Base-by-base conservation (phyloP, 2,888 invertebrate genomes). In the Stenichneumon culpator region DNA sequence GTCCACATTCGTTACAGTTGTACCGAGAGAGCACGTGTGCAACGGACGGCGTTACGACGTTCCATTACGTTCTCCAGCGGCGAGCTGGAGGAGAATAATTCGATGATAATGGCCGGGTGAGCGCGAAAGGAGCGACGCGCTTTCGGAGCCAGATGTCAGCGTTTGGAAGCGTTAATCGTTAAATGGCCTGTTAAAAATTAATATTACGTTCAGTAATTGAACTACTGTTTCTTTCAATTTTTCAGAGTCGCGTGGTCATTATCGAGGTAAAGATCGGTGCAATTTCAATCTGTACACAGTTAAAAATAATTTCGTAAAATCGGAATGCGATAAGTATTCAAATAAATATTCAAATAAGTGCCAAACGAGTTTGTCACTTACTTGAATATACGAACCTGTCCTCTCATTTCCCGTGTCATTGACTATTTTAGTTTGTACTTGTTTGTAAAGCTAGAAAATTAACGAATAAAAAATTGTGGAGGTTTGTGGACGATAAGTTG, bases 1-100 rank as follows among this genome's bases (percentile, higher is more conserved):
- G 77, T 77, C 63, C 70, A 70, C 60, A 63, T 75, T 70, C 39
- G 75, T 63, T 70, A 70, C 28, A 44, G 11, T 54, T 68, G 60
- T 28, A 60, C 60, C 44, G 44, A 0, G 28, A n/a, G 67, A 52
- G 77, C 67, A 80, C 69, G 65, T 52, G 52, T 77, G 52, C 75
- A 32, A 52, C 32, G 54, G 81, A 82, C 72, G 19, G 52, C 44
- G 25, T 44, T 28, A 36, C 36, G 60, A 32, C 28, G 3, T 60
- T 14, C 60, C 60, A 60, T 60, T 60, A 60, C 5, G 28, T 6
- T 16, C 32, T 32, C n/a, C 28, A 16, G 60, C 28, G 28, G 60
- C 60, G 16, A 32, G 6, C n/a, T 60, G n/a, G n/a, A n/a, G n/a
- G n/a, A n/a, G n/a, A 60, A 60, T 60, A 32, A 52, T 50, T 47